A percentile compares a stretch with the other conserved stretches of the same genome.
Evolutionary conservation across 37 sponge, comb jelly and placozoan species (phyloP).

Genomic region (Aphrocallistes beatrix): DNA sequence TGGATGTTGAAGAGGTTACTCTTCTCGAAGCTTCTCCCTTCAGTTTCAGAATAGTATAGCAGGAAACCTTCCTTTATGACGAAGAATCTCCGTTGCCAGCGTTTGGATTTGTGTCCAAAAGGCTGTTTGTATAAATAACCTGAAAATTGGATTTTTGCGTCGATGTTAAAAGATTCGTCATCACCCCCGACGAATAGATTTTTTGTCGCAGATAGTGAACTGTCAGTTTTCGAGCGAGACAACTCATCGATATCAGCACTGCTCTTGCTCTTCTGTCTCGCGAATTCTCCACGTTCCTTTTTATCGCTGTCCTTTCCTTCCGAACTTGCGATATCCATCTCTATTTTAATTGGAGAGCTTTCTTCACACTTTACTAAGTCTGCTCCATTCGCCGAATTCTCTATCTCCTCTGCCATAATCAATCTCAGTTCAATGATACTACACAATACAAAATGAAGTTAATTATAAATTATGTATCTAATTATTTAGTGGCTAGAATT

Average conservation of each 20-base stretch:
- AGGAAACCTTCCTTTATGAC: slow-evolving; percentile 91
- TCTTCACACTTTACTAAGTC: no score
- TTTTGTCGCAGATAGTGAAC: not conserved
- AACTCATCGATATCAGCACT: not conserved
- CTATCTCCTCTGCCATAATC: no score
- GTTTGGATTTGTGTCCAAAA: not conserved
- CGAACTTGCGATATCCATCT: no score
- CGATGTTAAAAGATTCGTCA: slow-evolving; percentile 6
- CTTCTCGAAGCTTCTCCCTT: slow-evolving; percentile 57
- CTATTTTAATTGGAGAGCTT: no score
- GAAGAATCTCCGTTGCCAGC: slow-evolving; percentile 66
- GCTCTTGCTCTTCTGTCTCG: slow-evolving; percentile 10
- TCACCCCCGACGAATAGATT: not conserved
- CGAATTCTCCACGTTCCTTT: not conserved
- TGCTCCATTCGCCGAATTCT: no score
- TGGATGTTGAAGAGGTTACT: slow-evolving; percentile 88
- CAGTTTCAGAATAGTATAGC: slow-evolving; percentile 82
- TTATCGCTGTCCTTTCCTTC: not conserved
- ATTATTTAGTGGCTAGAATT: no score
- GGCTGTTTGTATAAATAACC: not conserved
- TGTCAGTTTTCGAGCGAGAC: not conserved
- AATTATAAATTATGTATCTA: no score
- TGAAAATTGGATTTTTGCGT: not conserved
- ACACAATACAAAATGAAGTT: no score
- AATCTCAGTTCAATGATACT: no score